Evolutionary conservation across 2,797 vertebrate species (phyloP).

Genomic region (Lagorchestes hirsutus): DNA sequence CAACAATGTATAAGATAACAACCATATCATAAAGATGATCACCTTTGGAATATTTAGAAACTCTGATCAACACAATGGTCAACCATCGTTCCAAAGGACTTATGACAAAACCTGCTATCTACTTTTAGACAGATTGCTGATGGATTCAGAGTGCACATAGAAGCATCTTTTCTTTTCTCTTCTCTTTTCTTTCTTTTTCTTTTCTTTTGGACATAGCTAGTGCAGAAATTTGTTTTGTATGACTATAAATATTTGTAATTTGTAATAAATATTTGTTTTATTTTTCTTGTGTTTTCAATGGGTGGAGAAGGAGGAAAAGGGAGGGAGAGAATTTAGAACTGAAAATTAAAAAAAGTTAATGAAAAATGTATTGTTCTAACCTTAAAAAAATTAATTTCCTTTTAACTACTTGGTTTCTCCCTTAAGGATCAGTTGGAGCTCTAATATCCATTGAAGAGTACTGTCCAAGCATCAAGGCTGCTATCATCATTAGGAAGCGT

Average conservation of each 20-base stretch:
- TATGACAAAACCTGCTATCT: background rate
- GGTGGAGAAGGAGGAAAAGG: background rate
- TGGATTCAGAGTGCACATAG: background rate
- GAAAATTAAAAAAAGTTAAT: background rate
- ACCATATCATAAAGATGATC: background rate
- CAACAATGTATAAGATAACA: background rate
- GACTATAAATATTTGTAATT: background rate
- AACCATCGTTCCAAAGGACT: background rate
- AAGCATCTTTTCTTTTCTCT: background rate
- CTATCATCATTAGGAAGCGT: constrained; percentile 24
- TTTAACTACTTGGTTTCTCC: constrained; percentile 11
- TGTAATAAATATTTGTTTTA: no score
- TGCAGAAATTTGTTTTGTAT: background rate
- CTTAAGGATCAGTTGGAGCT: constrained; percentile 29
- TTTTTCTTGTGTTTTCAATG: background rate
- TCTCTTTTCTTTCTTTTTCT: background rate
- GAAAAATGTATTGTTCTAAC: background rate
- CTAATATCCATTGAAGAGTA: constrained; percentile 17
- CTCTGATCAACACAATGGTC: background rate
- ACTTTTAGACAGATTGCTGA: background rate
- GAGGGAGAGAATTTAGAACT: background rate
- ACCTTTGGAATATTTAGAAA: background rate
- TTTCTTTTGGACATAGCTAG: background rate
- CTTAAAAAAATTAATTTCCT: background rate
- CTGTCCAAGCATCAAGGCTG: constrained; percentile 10